These are phyloP conservation scores for Pelodiscus sinensis DNA, from an alignment of 2,113 vertebrate species.

Conservation along the genomic window DNA sequence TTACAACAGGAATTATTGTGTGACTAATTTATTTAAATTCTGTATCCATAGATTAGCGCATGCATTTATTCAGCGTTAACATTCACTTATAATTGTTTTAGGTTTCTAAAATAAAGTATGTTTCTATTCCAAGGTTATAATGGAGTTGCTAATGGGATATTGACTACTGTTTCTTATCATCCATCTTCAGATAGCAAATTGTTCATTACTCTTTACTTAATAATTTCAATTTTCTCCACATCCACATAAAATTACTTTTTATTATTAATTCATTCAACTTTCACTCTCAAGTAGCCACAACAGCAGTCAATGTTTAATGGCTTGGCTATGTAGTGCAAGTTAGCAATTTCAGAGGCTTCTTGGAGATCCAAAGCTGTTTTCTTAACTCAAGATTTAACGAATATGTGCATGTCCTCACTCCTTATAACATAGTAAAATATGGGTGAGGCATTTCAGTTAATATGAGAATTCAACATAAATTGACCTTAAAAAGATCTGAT, in stretches of 20 bases:
- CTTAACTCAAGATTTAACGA: neutral
- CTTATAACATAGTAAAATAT: neutral
- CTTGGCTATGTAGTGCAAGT: neutral
- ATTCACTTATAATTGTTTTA: conserved; percentile 67
- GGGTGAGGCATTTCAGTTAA: neutral
- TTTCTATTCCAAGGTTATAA: conserved; percentile 68
- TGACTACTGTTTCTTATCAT: conserved; percentile 69
- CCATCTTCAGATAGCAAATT: conserved; percentile 49
- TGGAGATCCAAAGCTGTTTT: neutral
- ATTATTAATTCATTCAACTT: conserved; percentile 45
- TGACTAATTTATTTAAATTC: conserved; percentile 65
- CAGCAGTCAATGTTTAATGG: conserved; percentile 28
- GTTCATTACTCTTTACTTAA: conserved; percentile 66
- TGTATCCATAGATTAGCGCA: neutral
- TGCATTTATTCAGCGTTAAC: conserved; percentile 62
- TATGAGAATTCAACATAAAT: neutral
- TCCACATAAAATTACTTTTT: conserved; percentile 57
- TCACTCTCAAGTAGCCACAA: conserved; percentile 22
- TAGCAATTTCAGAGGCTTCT: neutral
- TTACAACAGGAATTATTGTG: conserved; percentile 19
- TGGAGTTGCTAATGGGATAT: conserved; percentile 73
- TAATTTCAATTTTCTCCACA: conserved; percentile 58
- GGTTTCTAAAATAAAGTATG: conserved; percentile 54
- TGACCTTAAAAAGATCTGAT: neutral
- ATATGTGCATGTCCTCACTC: neutral